These are phyloP conservation scores for Frankliniella intonsa DNA, from an alignment of 2,888 invertebrate species.

Conservation along the genomic window DNA sequence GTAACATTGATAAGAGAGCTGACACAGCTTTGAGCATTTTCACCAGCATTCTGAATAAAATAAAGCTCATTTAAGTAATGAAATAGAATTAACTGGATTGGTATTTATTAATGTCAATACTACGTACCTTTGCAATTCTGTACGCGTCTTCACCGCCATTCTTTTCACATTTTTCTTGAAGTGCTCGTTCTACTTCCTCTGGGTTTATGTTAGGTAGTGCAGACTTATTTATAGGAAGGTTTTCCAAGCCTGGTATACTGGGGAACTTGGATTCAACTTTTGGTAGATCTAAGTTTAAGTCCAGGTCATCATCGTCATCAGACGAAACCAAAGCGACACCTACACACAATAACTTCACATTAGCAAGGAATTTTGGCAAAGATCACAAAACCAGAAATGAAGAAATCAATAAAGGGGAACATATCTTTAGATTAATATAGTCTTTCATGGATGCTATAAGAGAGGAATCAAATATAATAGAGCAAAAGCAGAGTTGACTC, in stretches of 20 bases:
- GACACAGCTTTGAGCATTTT: constrained; percentile 53
- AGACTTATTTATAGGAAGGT: not conserved
- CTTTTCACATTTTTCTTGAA: not conserved
- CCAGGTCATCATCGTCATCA: not conserved
- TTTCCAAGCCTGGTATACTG: not conserved
- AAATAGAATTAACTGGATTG: not conserved
- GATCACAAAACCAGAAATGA: not conserved
- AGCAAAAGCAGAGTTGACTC: not conserved
- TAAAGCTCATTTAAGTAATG: not conserved
- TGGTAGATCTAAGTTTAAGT: not conserved
- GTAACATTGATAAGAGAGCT: constrained; percentile 56
- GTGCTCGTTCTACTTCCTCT: not conserved
- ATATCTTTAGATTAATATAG: not conserved
- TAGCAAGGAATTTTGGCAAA: too few species aligned
- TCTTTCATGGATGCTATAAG: not conserved
- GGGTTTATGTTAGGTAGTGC: not conserved
- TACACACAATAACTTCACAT: not conserved
- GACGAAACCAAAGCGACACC: not conserved
- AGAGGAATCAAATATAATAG: not conserved
- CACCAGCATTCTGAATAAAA: constrained; percentile 46
- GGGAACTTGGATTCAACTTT: not conserved
- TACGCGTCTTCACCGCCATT: not conserved
- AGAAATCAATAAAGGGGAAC: not conserved
- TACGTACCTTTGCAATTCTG: not conserved
- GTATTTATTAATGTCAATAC: not conserved